Evolutionary conservation across 2,888 invertebrate species (phyloP).

Genomic region (Rapana venosa): DNA sequence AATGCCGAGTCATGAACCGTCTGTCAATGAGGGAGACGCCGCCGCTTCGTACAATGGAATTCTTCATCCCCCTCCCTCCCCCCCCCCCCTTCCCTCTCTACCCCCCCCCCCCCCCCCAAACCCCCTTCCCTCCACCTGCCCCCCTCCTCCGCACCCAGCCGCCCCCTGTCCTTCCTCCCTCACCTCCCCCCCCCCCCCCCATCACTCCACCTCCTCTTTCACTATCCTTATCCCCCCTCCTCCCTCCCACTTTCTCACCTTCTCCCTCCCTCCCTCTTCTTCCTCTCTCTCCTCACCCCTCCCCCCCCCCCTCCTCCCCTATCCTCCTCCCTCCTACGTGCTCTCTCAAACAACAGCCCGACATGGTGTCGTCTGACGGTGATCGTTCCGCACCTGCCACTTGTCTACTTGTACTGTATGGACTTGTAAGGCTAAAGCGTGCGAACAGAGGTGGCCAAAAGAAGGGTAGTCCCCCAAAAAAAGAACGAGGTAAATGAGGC

Average conservation of each 20-base stretch:
- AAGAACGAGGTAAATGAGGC: not conserved
- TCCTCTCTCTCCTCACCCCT: not conserved
- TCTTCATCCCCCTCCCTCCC: not conserved
- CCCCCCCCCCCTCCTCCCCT: not conserved
- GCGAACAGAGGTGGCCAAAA: not conserved
- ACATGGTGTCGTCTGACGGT: not conserved
- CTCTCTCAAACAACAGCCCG: not conserved
- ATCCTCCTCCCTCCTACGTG: not conserved
- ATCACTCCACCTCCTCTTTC: not conserved
- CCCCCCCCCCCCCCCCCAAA: not conserved
- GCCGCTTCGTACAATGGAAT: not conserved
- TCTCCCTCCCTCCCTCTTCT: not conserved
- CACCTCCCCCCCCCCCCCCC: not conserved
- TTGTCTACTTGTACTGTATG: not conserved
- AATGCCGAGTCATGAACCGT: not conserved
- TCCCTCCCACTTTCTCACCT: not conserved
- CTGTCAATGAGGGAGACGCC: not conserved
- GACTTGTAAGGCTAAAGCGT: not conserved
- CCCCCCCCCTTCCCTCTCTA: not conserved
- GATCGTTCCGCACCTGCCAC: not conserved
- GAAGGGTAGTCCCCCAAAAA: not conserved
- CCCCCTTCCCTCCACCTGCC: too few species aligned
- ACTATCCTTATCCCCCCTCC: not conserved
- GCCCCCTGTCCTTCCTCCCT: not conserved
- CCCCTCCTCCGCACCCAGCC: too few species aligned